Evolutionary conservation across 2,113 vertebrate species (phyloP), one percentile per base, ranked within the genome.

Genomic region (Indri indri): DNA sequence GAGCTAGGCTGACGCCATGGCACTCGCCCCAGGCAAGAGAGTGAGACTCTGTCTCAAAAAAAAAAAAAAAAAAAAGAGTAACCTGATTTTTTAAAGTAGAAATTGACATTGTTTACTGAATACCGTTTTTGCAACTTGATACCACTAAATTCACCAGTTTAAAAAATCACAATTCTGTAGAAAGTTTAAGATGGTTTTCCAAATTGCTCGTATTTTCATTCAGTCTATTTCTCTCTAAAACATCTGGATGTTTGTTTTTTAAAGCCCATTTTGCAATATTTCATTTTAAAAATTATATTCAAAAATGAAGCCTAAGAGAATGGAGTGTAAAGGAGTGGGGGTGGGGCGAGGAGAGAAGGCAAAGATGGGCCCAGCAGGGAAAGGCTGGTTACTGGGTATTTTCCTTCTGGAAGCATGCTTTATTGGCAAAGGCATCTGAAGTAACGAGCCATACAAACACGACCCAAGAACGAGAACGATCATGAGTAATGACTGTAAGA

Each of bases 371-470:
- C 88, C 88, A 89, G 88, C 85, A 74, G 77, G 71, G 93, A 90
- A 95, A 96, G 77, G 83, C 73, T 95, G 88, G 91, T 59, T 89
- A 54, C 79, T 52, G 94, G 68, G 73, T 87, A 83, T 96, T 96
- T 96, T 96, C 90, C 77, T 93, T 90, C 91, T 95, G 94, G 88
- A 93, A 94, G 84, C 91, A 96, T 54, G 93, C 91, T 97, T 86
- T 89, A 83, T 50, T 42, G 82, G 70, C 91, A 93, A 3, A 91
- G 85, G 88, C 86, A 94, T 96, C 59, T 93, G 50, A 95, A 97
- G 77, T 85, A 88, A 97, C 10, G 54, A 96, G 92, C 92, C 96
- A 74, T 40, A 92, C 54, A 83, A 94, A 96, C 73, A 95, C 34
- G n/a, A 93, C 45, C 84, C 73, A 68, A 86, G 73, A 86, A 95